These are phyloP conservation scores for Lithophane ornitopus DNA, from an alignment of 2,888 invertebrate genomes.

Conservation along the genomic window DNA sequence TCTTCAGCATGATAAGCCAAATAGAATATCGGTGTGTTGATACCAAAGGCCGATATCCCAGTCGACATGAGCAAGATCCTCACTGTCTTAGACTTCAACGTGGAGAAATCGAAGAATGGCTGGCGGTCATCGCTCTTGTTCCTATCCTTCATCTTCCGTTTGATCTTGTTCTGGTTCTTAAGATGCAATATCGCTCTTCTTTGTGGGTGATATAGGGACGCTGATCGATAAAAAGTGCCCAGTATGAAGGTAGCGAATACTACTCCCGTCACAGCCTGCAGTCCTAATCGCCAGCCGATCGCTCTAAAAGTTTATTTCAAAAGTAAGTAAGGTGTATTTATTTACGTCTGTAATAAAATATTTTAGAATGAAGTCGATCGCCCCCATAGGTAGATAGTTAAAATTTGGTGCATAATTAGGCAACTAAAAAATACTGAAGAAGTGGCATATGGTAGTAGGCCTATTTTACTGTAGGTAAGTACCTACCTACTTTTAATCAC, in stretches of 20 bases:
- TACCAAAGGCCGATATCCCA: constrained; percentile 95
- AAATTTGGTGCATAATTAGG: no score
- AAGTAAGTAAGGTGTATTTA: no score
- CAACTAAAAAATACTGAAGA: no score
- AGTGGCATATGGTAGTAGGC: no score
- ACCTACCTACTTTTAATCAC: no score
- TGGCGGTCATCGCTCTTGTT: constrained; percentile 94
- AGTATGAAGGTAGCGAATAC: constrained; percentile 96
- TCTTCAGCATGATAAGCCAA: constrained; percentile 95
- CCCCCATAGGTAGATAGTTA: no score
- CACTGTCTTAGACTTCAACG: constrained; percentile 95
- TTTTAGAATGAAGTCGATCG: no score
- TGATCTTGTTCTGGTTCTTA: constrained; percentile 94
- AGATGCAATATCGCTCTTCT: constrained; percentile 96
- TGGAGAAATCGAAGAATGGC: constrained; percentile 96
- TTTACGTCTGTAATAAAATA: no score
- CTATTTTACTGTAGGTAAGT: no score
- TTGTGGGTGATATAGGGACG: constrained; percentile 97
- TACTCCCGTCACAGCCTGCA: constrained; percentile 96
- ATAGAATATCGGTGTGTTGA: constrained; percentile 96
- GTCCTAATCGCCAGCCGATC: constrained; percentile 95
- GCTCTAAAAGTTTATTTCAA: constrained; percentile 88
- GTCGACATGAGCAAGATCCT: constrained; percentile 95
- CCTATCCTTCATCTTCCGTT: constrained; percentile 95
- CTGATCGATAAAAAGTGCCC: constrained; percentile 96